These are phyloP conservation scores for Capra hircus DNA, from an alignment of 2,113 vertebrate genomes.

Conservation along the genomic window DNA sequence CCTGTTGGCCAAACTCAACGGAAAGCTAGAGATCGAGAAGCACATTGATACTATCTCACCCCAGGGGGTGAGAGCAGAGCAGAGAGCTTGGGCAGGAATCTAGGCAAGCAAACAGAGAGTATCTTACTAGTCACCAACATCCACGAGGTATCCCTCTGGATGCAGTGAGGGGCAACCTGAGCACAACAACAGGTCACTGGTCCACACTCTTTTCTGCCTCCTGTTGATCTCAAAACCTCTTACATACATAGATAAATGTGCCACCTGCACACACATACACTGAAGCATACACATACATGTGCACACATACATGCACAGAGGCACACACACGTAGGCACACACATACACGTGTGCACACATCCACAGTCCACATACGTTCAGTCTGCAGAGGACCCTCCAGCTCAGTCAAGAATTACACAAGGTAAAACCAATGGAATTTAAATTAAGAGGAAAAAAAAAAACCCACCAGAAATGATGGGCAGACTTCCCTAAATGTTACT, in stretches of 20 bases:
- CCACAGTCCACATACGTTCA: background rate
- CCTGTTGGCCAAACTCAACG: background rate
- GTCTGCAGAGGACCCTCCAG: background rate
- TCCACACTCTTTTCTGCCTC: background rate
- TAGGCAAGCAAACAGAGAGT: background rate
- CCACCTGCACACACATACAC: background rate
- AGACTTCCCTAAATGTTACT: constrained; percentile 51
- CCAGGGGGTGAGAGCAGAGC: background rate
- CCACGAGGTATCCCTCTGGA: background rate
- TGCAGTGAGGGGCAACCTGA: background rate
- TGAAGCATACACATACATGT: background rate
- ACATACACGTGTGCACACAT: no score
- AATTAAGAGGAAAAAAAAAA: constrained; percentile 43
- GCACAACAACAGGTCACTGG: background rate
- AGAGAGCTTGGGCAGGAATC: background rate
- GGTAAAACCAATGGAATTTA: constrained; percentile 44
- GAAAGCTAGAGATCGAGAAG: background rate
- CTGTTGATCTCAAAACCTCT: background rate
- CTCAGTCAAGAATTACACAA: constrained; percentile 52
- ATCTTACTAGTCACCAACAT: background rate
- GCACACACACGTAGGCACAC: background rate
- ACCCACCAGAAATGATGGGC: background rate
- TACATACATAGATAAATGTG: background rate
- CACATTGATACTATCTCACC: background rate
- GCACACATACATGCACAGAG: background rate